Base-by-base conservation (phyloP, 2,113 vertebrate species). In the Hippopotamus amphibius region DNA sequence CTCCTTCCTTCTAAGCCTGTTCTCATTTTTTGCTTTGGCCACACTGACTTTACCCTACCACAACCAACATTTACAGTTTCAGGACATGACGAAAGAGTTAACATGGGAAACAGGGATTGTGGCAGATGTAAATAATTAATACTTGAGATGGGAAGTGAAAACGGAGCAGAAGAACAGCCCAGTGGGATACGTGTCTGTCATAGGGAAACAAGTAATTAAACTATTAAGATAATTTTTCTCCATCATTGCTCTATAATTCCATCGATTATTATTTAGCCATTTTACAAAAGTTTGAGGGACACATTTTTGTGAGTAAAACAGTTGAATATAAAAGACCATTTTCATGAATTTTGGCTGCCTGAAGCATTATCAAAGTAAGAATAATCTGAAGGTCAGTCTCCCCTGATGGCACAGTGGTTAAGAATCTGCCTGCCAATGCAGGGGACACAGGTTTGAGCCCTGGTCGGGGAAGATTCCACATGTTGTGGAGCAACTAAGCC, bases 81-180 rank as follows among this genome's bases (percentile, higher is more conserved):
- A 83, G 59, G 15, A 30, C 81, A 21, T 1, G 10, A 83, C 46
- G 77, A 77, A 53, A 53, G 55, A 22, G 7, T 93, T 95, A 93
- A 41, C 48, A 59, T 50, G 79, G 21, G 66, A 37, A 50, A 93
- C 65, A 50, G 66, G 14, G 19, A 53, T 26, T 41, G 37, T 80
- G 71, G 55, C 19, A 66, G 24, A 86, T 66, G 55, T 65, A 80
- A 89, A 96, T 93, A 90, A 93, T 86, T 93, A 74, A 66, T 85
- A 93, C 72, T 43, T 57, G 80, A 65, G 48, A 48, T 55, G 22
- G n/a, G 43, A 85, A 71, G 55, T 55, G 19, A 83, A 76, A 77
- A 21, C 22, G 24, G 19, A 66, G 4, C 14, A 24, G 66, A 79
- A 83, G 61, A 92, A 53, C 5, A 30, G 7, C 26, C 24, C 61